Percentiles rank a stretch among this genome's conserved stretches.
Evolutionary conservation across 2,888 invertebrate genomes (phyloP).

Genomic region (Phorcus lineatus): DNA sequence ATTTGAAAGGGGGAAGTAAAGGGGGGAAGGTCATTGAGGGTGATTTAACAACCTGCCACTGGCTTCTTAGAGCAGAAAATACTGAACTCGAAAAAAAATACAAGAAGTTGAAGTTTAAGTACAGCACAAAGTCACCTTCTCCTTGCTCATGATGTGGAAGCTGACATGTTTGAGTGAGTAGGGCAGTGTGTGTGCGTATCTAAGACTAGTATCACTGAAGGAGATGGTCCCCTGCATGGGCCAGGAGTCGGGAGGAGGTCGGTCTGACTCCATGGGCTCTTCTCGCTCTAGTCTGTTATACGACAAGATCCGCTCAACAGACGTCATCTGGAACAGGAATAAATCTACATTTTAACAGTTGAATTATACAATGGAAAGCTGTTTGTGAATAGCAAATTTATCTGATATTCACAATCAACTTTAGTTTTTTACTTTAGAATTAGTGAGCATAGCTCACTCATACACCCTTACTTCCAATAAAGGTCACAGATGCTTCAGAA

Average conservation of each 20-base stretch:
- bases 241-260: conserved; percentile 47
- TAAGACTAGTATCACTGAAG: conserved; percentile 39
- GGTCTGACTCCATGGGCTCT: conserved; percentile 39
- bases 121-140: conserved; percentile 38
- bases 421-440: too few species aligned
- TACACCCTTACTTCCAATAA: too few species aligned
- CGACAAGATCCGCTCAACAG: conserved; percentile 41
- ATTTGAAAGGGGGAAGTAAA: too few species aligned
- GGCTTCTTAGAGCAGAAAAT: too few species aligned
- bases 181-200: conserved; percentile 37
- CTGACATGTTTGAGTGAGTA: conserved; percentile 42
- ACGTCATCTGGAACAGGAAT: conserved; percentile 44
- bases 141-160: conserved; percentile 46
- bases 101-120: too few species aligned
- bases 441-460: too few species aligned
- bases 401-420: too few species aligned
- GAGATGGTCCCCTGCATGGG: conserved; percentile 47
- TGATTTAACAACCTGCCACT: too few species aligned
- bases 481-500: too few species aligned
- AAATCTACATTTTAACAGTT: background rate
- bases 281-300: conserved; percentile 42
- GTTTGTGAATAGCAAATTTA: too few species aligned
- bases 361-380: background rate
- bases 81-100: too few species aligned
- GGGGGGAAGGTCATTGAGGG: too few species aligned